phyloP scores from a whole-genome alignment of 2,797 vertebrate genomes.

The Microcaecilia unicolor region DNA sequence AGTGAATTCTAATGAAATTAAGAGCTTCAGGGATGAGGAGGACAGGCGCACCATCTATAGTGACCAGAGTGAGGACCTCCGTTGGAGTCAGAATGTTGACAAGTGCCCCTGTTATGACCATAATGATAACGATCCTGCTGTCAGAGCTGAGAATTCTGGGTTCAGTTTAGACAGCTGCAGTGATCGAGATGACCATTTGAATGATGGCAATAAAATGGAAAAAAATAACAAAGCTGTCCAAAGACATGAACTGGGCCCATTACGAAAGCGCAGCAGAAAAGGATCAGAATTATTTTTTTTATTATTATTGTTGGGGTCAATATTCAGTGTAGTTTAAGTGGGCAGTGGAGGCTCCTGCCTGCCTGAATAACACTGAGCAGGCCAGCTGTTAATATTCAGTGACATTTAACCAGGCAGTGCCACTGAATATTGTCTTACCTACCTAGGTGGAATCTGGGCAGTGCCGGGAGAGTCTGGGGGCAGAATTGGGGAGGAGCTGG shows the following conservation, averaged over 20 bases:
- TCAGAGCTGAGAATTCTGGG: slow-evolving; percentile 73
- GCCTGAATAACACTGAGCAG: too few species aligned
- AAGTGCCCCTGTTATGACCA: slow-evolving; percentile 38
- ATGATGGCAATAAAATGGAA: slow-evolving; percentile 35
- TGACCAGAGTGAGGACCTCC: slow-evolving; percentile 48
- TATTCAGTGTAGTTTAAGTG: too few species aligned
- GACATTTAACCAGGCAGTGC: too few species aligned
- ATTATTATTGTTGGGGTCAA: too few species aligned
- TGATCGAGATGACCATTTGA: slow-evolving; percentile 41
- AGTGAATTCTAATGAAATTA: slow-evolving; percentile 8
- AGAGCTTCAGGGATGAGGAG: slow-evolving; percentile 16
- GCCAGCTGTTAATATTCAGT: too few species aligned
- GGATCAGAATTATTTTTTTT: slow-evolving; percentile 28
- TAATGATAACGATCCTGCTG: slow-evolving; percentile 72
- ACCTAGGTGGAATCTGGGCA: too few species aligned
- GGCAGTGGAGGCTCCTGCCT: too few species aligned
- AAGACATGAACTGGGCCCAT: slow-evolving; percentile 2
- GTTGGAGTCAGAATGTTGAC: slow-evolving; percentile 21
- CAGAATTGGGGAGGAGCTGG: too few species aligned
- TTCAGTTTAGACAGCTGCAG: slow-evolving; percentile 54
- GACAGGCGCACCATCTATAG: slow-evolving; percentile 41
- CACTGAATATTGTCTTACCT: too few species aligned
- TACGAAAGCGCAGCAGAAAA: slow-evolving; percentile 59
- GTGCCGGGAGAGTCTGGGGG: too few species aligned
- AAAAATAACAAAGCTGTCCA: not conserved